Base-by-base conservation (phyloP, 2,888 invertebrate genomes). In the Drosophila affinis region DNA sequence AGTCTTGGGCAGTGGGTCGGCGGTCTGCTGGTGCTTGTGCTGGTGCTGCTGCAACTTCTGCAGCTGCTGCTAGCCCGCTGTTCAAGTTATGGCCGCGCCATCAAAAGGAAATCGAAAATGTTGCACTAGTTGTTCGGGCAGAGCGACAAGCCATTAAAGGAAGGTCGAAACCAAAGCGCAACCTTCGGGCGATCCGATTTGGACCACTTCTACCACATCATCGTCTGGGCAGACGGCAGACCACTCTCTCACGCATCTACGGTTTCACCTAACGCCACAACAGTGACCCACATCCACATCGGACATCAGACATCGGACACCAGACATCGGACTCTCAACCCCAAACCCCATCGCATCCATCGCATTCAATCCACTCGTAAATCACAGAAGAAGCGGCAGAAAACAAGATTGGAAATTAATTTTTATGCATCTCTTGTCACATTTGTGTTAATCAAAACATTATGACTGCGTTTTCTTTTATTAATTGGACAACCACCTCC, bases 381-480 rank as follows among this genome's bases (percentile, higher is more conserved):
- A 54, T 54, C 54, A 54, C 34, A 29, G 47, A 52, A 46, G 52
- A 58, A 44, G 49, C 59, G 62, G 48, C 46, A 61, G 39, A 47
- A 69, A 77, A 80, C 80, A 78, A 69, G 80, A 80, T 78, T 79
- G 77, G 68, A 80, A 84, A 86, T 84, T 68, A 78, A 87, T 79
- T 87, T 85, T 65, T 69, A 87, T 87, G 82, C 87, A 72, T 67
- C 75, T 80, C 81, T 79, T 86, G 87, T 84, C 85, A 85, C 87
- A 86, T 85, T 86, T 84, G 87, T 75, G 82, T 75, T 86, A 81
- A 85, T 85, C 87, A 82, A 82, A 85, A 85, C 87, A 85, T 85
- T 85, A 84, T 85, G 87, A 85, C 84, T 79, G 82, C 84, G 75
- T 84, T 84, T 86, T 77, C 78, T 77, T 80, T 82, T 82, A 85